These are phyloP conservation scores for Holacanthella duospinosa DNA, from an alignment of 2,888 invertebrate species.

Conservation along the genomic window DNA sequence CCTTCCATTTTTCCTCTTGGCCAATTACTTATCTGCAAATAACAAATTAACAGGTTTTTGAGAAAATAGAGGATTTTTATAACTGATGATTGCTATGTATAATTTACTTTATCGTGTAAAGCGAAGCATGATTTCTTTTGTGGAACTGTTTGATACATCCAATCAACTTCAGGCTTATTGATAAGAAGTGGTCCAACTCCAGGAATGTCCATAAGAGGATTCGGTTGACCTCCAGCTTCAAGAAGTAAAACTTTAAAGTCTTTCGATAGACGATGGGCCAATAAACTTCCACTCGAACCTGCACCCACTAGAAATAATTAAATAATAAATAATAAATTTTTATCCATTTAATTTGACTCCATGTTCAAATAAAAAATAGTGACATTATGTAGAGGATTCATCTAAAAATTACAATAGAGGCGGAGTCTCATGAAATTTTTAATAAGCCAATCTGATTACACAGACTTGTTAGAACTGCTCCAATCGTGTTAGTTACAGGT, in stretches of 20 bases:
- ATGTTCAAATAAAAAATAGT: too few species aligned
- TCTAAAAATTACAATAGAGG: too few species aligned
- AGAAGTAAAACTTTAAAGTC: slow-evolving; percentile 14
- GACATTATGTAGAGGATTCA: too few species aligned
- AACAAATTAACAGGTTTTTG: too few species aligned
- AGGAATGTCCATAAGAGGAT: slow-evolving; percentile 10
- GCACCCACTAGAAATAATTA: slow-evolving; percentile 16
- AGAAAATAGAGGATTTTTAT: not conserved
- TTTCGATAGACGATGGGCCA: slow-evolving; percentile 11
- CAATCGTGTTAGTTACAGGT: too few species aligned
- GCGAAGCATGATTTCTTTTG: slow-evolving; percentile 14
- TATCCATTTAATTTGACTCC: too few species aligned
- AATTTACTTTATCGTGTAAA: slow-evolving; percentile 10
- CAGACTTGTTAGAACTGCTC: too few species aligned
- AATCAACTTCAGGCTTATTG: slow-evolving; percentile 15
- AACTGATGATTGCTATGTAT: not conserved
- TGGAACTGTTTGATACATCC: slow-evolving; percentile 17
- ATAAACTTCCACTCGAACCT: slow-evolving; percentile 10
- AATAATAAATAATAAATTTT: not conserved
- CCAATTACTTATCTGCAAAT: slow-evolving; percentile 13
- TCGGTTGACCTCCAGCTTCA: slow-evolving; percentile 16
- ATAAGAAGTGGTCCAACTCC: slow-evolving; percentile 13
- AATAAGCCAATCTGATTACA: too few species aligned
- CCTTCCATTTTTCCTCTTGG: slow-evolving; percentile 15
- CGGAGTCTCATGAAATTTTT: too few species aligned